These are phyloP conservation scores for Buceros bicornis DNA, from an alignment of 2,797 vertebrate genomes.

Conservation along the genomic window DNA sequence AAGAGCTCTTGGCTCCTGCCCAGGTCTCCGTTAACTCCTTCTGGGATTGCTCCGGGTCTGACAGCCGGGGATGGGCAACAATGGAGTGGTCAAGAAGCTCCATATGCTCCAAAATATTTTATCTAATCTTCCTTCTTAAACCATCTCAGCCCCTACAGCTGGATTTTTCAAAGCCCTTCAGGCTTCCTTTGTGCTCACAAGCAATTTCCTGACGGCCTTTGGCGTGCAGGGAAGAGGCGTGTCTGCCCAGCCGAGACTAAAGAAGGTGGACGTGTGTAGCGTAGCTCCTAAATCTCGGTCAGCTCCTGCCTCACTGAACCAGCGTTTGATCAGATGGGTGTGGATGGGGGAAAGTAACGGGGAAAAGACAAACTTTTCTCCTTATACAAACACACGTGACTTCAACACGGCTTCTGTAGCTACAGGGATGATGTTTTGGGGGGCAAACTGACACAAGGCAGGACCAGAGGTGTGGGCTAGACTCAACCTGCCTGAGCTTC, in stretches of 20 bases:
- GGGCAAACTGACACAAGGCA: neutral
- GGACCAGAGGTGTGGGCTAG: neutral
- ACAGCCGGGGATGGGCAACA: neutral
- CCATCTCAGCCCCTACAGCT: neutral
- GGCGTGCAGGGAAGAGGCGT: neutral
- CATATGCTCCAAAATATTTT: constrained; percentile 21
- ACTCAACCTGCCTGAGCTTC: neutral
- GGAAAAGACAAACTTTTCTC: neutral
- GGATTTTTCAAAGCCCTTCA: neutral
- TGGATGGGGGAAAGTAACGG: neutral
- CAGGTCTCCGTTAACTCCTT: constrained; percentile 37
- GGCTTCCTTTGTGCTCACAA: neutral
- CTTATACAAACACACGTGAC: neutral
- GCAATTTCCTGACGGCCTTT: neutral
- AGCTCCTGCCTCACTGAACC: neutral
- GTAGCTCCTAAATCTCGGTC: neutral
- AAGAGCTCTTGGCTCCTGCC: constrained; percentile 27
- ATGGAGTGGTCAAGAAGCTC: constrained; percentile 8
- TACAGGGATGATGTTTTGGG: neutral
- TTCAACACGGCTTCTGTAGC: neutral
- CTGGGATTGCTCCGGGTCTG: constrained; percentile 43
- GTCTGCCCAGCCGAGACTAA: neutral
- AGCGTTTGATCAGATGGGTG: neutral
- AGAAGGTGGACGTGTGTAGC: neutral
- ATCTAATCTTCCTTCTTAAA: constrained; percentile 41